A percentile compares a stretch with the other conserved stretches of the same genome.
Conservation (phyloP, 2,797 vertebrate genomes). For the Paratrypauchen microcephalus region DNA sequence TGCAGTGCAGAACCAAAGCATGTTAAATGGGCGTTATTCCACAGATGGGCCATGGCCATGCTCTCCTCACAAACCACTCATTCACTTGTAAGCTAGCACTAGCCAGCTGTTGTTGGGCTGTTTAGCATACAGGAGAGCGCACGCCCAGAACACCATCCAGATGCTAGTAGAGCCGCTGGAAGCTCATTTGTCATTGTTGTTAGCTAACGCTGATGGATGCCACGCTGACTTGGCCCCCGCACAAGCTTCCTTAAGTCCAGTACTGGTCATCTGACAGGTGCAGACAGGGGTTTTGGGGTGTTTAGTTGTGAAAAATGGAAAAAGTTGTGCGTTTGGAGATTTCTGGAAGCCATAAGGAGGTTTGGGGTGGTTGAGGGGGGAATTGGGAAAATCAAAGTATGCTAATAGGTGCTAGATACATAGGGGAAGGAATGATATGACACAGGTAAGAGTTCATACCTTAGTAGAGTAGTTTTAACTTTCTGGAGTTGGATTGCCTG, state of each 20-base stretch:
- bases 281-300: not conserved
- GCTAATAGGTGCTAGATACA: too few species aligned
- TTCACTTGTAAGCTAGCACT: constrained; percentile 83
- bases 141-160: constrained; percentile 78
- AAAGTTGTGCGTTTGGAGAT: not conserved
- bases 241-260: constrained; percentile 58
- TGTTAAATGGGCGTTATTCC: constrained; percentile 79
- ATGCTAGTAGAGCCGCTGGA: constrained; percentile 79
- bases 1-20: constrained; percentile 59
- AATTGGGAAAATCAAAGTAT: too few species aligned
- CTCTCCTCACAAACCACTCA: constrained; percentile 82
- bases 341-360: not conserved
- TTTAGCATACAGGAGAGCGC: constrained; percentile 79
- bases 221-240: constrained; percentile 80
- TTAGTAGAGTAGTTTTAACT: too few species aligned
- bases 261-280: constrained; percentile 14
- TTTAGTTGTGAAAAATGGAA: not conserved
- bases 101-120: constrained; percentile 84
- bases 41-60: constrained; percentile 73
- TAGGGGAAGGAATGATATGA: too few species aligned
- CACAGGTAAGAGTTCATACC: too few species aligned
- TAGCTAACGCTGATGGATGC: constrained; percentile 88
- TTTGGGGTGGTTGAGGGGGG: not conserved
- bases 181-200: constrained; percentile 84
- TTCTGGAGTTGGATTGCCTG: too few species aligned